Base-by-base conservation (phyloP, 2,797 vertebrate species). In the Psittacula echo region DNA sequence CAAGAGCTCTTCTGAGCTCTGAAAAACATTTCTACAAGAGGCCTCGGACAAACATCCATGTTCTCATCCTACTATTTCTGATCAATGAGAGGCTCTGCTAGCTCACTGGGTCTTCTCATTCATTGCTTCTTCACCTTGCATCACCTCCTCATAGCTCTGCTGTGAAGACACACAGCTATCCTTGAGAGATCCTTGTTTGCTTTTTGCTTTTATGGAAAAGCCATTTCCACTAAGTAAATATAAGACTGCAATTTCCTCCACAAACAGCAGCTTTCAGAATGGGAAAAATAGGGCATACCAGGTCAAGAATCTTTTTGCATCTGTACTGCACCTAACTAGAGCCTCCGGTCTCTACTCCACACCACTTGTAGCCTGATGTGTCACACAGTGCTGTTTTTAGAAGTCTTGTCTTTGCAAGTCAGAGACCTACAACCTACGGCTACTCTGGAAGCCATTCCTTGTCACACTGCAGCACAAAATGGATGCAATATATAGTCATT, bases 171-270 rank as follows among this genome's bases (percentile, higher is more conserved):
- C 8, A 10, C 16, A 50, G 64, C 23, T 87, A 65, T 75, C 32
- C 41, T 75, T 29, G 34, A 89, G 45, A 71, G 34, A 83, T 32
- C 24, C 13, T 62, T 79, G 66, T 79, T 92, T 79, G 64, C 86
- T 70, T 82, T 95, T 85, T 76, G 72, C 51, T 83, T 89, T 85
- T 54, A 89, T 64, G 27, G 64, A 82, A 92, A 87, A 93, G 21
- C 39, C 39, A 66, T 91, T 94, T 93, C n/a, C 32, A 87, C 45
- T 82, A 8, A 53, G 56, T 47, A 85, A 81, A 89, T 39, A 74
- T 19, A 67, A 65, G 14, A 41, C 77, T 76, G 65, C 64, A 67
- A 67, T 77, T 84, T 70, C 54, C 32, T 10, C n/a, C 41, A 41
- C 9, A 66, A 72, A 41, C 50, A 79, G 30, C 44, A 71, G 78